phyloP scores from a whole-genome alignment of 2,113 vertebrate species.

The Mirounga angustirostris region DNA sequence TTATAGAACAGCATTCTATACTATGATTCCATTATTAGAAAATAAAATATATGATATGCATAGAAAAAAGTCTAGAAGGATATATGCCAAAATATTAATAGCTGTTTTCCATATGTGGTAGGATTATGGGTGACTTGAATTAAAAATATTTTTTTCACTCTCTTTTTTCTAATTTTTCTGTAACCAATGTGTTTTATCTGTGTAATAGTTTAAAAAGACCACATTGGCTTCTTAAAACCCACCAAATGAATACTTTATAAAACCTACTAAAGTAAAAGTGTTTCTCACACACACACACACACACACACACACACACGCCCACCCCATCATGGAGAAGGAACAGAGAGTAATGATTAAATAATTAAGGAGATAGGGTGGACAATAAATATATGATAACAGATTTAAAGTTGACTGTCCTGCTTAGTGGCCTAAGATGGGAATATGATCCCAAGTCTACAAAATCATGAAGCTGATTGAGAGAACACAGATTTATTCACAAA shows the following conservation, averaged over 20 bases:
- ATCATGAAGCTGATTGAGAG: conserved; percentile 36
- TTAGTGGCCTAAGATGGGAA: background rate
- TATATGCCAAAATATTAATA: conserved; percentile 31
- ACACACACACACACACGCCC: background rate
- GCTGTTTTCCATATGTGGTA: conserved; percentile 31
- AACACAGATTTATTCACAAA: conserved; percentile 29
- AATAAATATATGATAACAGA: background rate
- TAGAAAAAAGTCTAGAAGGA: conserved; percentile 38
- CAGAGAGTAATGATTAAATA: conserved; percentile 40
- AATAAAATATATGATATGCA: conserved; percentile 45
- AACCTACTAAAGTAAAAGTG: conserved; percentile 6
- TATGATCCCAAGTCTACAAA: conserved; percentile 17
- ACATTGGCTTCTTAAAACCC: background rate
- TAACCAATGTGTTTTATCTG: conserved; percentile 15
- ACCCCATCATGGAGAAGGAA: background rate
- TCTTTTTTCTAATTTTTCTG: conserved; percentile 16
- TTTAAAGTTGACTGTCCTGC: conserved; percentile 22
- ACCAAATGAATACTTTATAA: conserved; percentile 27
- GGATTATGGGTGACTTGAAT: conserved; percentile 14
- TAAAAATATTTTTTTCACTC: background rate
- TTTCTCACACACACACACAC: background rate
- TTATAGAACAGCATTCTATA: conserved; percentile 46
- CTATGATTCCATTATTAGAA: background rate
- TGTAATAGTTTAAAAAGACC: conserved; percentile 7
- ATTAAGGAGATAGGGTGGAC: background rate